phyloP scores from a whole-genome alignment of 2,113 vertebrate species.

The Nycticebus coucang region DNA sequence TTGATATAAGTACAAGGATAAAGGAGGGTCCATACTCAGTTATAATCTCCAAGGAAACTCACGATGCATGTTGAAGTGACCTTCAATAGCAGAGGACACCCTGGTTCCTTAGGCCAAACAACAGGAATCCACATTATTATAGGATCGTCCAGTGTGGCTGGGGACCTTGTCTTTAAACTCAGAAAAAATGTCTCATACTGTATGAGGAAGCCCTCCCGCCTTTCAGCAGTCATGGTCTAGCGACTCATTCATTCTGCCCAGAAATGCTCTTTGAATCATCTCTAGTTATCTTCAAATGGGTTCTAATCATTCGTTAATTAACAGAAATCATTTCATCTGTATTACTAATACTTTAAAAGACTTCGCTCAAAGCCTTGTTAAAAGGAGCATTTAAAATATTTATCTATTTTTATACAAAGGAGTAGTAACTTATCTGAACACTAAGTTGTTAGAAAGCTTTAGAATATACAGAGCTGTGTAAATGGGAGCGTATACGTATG shows the following conservation, averaged over 20 bases:
- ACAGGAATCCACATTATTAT: not conserved
- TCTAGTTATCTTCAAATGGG: not conserved
- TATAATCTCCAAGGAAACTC: not conserved
- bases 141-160: not conserved
- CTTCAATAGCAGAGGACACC: not conserved
- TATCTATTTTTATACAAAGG: not conserved
- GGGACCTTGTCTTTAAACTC: not conserved
- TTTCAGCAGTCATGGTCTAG: not conserved
- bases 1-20: not conserved
- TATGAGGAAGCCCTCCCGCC: not conserved
- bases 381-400: not conserved
- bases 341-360: not conserved
- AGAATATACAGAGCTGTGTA: not conserved
- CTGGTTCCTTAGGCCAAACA: not conserved
- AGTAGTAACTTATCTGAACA: not conserved
- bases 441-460: not conserved
- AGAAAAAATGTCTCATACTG: not conserved
- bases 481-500: not conserved
- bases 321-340: not conserved
- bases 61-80: not conserved
- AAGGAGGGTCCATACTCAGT: not conserved
- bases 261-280: slow-evolving; percentile 6
- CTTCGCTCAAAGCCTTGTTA: not conserved
- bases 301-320: not conserved
- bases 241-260: not conserved